These are phyloP conservation scores for Centrocercus urophasianus DNA, from an alignment of 2,113 vertebrate genomes.

Conservation along the genomic window DNA sequence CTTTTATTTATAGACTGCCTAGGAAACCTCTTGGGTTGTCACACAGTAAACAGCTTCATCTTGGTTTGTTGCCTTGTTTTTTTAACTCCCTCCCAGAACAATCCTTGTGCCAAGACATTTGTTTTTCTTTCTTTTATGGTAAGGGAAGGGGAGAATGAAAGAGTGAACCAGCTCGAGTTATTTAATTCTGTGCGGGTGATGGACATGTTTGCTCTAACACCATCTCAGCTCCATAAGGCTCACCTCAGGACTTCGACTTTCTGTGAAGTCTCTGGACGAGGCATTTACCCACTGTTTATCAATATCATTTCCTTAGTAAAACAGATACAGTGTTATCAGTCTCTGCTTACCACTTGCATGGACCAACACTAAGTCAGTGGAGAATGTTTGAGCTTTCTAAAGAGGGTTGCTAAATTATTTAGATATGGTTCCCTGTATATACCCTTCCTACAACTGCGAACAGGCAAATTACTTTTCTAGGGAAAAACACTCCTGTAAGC, in stretches of 20 bases:
- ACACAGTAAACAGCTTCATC: too few relatives aligned
- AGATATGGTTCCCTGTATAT: accelerated
- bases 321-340: not conserved
- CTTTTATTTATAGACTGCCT: not conserved
- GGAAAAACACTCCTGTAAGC: not conserved
- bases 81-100: not conserved
- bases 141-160: too few relatives aligned
- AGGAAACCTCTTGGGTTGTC: not conserved
- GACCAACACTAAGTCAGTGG: not conserved
- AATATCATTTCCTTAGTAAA: not conserved
- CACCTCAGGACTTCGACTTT: not conserved
- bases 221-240: not conserved
- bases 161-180: not conserved
- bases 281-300: not conserved
- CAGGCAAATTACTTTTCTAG: not conserved
- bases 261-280: not conserved
- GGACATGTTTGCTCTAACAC: not conserved
- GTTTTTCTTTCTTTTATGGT: not conserved
- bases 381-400: accelerated
- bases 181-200: not conserved
- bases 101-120: not conserved
- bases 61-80: not conserved
- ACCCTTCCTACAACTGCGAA: not conserved
- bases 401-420: not conserved
- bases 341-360: not conserved